Evolutionary conservation across 53 echinoderm and acorn worm genomes (phyloP).

Genomic region (Apostichopus leukothele): DNA sequence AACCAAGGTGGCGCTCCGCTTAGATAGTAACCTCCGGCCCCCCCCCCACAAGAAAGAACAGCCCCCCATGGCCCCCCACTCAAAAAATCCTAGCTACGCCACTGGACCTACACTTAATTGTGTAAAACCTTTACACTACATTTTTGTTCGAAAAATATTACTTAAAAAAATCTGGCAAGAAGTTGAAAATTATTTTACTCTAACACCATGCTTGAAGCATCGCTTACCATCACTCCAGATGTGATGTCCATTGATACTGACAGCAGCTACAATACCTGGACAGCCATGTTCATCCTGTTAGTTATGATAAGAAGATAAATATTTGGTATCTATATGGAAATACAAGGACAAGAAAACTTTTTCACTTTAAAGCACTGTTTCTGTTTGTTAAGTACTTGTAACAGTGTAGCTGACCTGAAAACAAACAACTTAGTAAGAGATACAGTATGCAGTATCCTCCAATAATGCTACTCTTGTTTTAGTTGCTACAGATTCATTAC

Average conservation of each 20-base stretch:
- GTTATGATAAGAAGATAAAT: neutral
- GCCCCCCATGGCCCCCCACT: too few species aligned
- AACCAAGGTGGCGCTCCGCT: too few species aligned
- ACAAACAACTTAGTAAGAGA: neutral
- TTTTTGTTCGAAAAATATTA: too few species aligned
- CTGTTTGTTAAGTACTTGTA: neutral
- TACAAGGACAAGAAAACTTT: neutral
- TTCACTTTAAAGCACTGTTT: neutral
- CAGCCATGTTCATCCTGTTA: conserved; percentile 78
- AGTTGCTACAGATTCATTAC: neutral
- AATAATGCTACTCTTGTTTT: neutral
- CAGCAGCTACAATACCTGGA: conserved; percentile 88
- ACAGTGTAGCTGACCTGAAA: neutral
- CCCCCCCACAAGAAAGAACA: too few species aligned
- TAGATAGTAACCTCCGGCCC: too few species aligned
- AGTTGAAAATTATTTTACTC: too few species aligned
- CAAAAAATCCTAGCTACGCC: too few species aligned
- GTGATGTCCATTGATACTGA: conserved; percentile 78
- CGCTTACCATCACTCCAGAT: conserved; percentile 83
- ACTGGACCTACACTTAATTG: too few species aligned
- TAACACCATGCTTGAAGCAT: too few species aligned
- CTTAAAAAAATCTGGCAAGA: too few species aligned
- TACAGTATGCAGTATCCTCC: neutral
- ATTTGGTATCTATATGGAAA: too few species aligned
- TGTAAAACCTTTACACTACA: too few species aligned